Evolutionary conservation across 2,113 vertebrate species (phyloP), one percentile per base, ranked within the genome.

Genomic region (Amblyopsis rosae): DNA sequence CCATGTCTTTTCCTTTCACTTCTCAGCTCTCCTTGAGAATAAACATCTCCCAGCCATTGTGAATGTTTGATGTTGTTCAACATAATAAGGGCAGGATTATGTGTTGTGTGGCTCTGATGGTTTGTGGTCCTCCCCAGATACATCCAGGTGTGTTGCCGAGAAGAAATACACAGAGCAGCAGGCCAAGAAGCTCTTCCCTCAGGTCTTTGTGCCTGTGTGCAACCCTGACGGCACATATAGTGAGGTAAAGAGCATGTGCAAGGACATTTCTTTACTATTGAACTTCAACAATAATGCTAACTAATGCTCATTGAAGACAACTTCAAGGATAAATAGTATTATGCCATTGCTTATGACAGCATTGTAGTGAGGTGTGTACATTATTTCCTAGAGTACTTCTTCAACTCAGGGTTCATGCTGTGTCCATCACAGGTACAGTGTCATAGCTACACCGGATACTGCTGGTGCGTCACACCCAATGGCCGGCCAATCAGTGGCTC

Each of bases 161-260:
- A 94, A 98, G 92, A 98, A 96, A 81, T 98, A 99, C 78, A 98
- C 96, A 1, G 96, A 99, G 85, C 96, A 98, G 76, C 97, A 98
- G 85, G 97, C 96, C 67, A 97, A 97, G 87, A 97, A 95, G 82
- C 92, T 97, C 77, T 93, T 96, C 72, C 95, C 95, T 9, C 96
- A 98, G 86, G 97, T 97, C 61, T 99, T 99, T 87, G 95, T 99
- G 51, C 97, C 97, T 0, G 97, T 98, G 16, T 99, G 97, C 88
- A 96, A 94, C 12, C 96, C 95, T 0, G 97, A 99, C 0, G 97
- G 97, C 78, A 98, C 97, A 19, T 99, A 99, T 0, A 98, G 95
- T 41, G 96, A 99, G 97, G 97, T 98, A 86, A 89, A 67, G 10
- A 51, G 35, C 49, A 65, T 15, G 55, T 63, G 33, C 7, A 19